Conservation (phyloP, 2,888 invertebrate genomes). For the Acanthoscelides obtectus region DNA sequence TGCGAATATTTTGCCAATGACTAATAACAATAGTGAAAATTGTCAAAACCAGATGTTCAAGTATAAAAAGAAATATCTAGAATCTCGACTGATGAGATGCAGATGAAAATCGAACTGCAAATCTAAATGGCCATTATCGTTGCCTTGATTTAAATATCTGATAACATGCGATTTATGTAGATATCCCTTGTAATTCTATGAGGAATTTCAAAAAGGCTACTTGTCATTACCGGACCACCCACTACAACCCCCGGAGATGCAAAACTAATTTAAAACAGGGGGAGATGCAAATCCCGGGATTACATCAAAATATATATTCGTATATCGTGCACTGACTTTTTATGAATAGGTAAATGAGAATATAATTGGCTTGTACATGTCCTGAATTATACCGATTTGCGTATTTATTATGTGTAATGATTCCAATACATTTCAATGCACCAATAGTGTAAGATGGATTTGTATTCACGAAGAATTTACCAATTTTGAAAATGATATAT, state of each 20-base stretch:
- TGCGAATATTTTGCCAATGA: too few relatives aligned
- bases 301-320: neutral
- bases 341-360: neutral
- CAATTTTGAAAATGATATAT: too few relatives aligned
- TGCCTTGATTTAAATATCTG: slow-evolving; percentile 8
- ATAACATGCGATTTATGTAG: slow-evolving; percentile 10
- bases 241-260: neutral
- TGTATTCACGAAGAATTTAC: too few relatives aligned
- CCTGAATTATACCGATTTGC: neutral
- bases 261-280: neutral
- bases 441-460: too few relatives aligned
- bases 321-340: neutral
- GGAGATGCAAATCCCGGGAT: neutral
- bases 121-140: slow-evolving; percentile 11
- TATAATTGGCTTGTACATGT: neutral
- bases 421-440: too few relatives aligned
- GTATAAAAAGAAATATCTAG: too few relatives aligned
- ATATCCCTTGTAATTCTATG: neutral
- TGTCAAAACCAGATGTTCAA: too few relatives aligned
- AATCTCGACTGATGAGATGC: too few relatives aligned
- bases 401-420: too few relatives aligned
- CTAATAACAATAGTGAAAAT: too few relatives aligned
- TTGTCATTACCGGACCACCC: neutral
- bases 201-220: neutral
- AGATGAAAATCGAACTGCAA: too few relatives aligned